Base-by-base conservation (phyloP, 2,113 vertebrate genomes). In the Lamprologus callipterus region DNA sequence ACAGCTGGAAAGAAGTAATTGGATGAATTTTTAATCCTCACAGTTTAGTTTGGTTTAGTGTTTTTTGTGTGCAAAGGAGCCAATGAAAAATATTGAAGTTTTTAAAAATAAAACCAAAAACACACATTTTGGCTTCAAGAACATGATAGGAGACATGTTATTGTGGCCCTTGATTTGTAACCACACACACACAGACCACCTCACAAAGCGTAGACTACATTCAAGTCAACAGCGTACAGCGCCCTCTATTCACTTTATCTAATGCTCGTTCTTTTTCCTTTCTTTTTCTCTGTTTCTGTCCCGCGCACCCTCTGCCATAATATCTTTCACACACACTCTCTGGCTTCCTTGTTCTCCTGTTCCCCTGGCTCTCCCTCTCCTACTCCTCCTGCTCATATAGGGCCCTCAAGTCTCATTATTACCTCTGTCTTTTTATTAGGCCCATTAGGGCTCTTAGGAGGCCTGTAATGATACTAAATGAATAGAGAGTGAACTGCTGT, bases 371-470 rank as follows among this genome's bases (percentile, higher is more conserved):
- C 91, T n/a, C 55, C 28, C 28, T 60, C 87, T 85, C 86, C 78
- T 55, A 9, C 92, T 91, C 91, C 87, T 88, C 68, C 87, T 17
- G 80, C 93, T 93, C 91, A 87, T 94, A 91, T 79, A 91, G 85
- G 96, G 96, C 97, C 97, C 97, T 96, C 97, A 97, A 81, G 97
- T 97, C 97, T 97, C 97, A 96, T 98, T 97, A 98, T 98, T 98
- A 97, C 97, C 97, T 97, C 97, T 97, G 94, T 96, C 96, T 97
- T 97, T 98, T 98, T 98, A 98, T 98, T 97, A 97, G 96, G 96
- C 97, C 97, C 97, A 96, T 97, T 97, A 98, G 97, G 97, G 97
- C 97, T 96, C 97, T 97, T 97, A 97, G 97, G 97, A 97, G 97
- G 97, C 96, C 97, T 96, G 97, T 97, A 97, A 98, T 96, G 94